Evolutionary conservation across 2,797 vertebrate genomes (phyloP).

Genomic region (Zalophus californianus): DNA sequence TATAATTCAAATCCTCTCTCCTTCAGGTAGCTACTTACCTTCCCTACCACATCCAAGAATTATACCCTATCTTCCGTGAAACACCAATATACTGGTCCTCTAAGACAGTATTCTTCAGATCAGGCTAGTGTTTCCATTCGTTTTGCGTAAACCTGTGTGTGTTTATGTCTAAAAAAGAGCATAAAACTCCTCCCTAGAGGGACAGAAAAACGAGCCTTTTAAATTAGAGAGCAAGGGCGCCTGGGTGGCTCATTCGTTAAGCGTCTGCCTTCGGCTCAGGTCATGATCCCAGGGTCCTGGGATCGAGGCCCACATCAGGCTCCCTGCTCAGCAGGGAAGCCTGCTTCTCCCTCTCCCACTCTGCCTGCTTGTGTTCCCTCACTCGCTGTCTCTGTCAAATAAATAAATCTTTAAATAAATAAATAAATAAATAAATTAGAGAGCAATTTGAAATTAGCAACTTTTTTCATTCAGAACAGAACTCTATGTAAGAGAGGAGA

Average conservation of each 20-base stretch:
- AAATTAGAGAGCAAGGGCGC: not conserved
- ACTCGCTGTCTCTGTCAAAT: no score
- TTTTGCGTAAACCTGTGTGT: no score
- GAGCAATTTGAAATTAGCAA: not conserved
- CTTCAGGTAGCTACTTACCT: not conserved
- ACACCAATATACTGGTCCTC: fast-evolving
- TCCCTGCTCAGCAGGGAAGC: no score
- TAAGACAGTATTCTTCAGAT: no score
- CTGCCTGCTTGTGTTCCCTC: no score
- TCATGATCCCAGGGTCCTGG: no score
- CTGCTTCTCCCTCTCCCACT: no score
- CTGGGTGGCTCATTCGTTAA: no score
- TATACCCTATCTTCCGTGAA: fast-evolving
- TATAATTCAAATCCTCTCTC: not conserved
- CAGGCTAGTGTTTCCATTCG: not conserved
- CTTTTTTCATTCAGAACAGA: not conserved
- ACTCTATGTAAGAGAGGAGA: not conserved
- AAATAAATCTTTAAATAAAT: no score
- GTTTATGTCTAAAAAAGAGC: not conserved
- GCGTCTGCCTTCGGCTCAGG: no score
- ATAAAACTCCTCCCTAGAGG: not conserved
- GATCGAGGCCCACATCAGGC: no score
- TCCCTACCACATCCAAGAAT: not conserved
- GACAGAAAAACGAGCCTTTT: not conserved
- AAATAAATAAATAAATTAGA: not conserved